Percentiles rank a stretch among this genome's conserved stretches.
Conservation (phyloP, 2,888 invertebrate genomes). For the Eupithecia inturbata region DNA sequence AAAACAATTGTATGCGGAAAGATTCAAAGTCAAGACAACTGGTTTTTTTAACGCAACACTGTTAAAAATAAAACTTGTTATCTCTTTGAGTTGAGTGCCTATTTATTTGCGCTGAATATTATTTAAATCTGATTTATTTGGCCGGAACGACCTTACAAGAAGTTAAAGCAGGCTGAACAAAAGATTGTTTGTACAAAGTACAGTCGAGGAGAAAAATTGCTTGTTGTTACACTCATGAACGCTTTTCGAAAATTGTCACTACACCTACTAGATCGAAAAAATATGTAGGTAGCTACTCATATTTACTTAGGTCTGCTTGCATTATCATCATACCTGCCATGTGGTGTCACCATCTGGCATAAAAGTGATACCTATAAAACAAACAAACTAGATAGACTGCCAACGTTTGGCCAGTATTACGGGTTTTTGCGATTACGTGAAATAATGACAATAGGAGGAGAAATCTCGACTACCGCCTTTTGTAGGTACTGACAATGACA, state of each 20-base stretch:
- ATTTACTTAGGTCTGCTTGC: neutral
- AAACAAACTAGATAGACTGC: neutral
- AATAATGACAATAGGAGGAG: neutral
- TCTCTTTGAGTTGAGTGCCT: neutral
- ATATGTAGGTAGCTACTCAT: neutral
- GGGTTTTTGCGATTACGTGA: neutral
- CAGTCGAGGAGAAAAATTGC: neutral
- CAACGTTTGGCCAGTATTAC: neutral
- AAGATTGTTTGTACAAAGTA: neutral
- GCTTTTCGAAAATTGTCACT: neutral
- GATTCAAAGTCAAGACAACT: neutral
- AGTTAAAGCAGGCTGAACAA: neutral
- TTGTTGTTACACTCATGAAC: neutral
- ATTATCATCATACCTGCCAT: neutral
- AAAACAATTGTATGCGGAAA: neutral
- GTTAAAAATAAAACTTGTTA: slow-evolving; percentile 7
- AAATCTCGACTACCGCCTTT: too few species aligned
- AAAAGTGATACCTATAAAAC: neutral
- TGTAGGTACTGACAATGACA: too few species aligned
- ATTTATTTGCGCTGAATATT: neutral
- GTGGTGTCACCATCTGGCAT: neutral
- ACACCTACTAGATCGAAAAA: neutral
- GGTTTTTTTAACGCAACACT: slow-evolving; percentile 1
- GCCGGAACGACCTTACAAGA: slow-evolving; percentile 1
- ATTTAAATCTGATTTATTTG: neutral